These are phyloP conservation scores for Myotis findleyi DNA, from an alignment of 2,797 vertebrate species.

Conservation along the genomic window DNA sequence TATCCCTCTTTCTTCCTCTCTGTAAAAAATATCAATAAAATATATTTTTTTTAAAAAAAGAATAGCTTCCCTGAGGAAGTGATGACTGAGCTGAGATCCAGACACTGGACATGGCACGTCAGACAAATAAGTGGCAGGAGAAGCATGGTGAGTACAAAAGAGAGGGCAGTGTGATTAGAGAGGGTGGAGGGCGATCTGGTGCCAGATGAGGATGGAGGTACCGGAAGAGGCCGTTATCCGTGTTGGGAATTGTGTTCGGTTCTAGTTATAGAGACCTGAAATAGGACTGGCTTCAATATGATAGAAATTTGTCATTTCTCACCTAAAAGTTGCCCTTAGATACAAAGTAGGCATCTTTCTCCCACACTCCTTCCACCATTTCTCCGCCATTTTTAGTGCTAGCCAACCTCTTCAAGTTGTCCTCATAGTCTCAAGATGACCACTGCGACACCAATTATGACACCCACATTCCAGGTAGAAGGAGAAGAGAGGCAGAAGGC, in stretches of 20 bases:
- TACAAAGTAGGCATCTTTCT: background rate
- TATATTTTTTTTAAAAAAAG: no score
- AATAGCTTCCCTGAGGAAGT: background rate
- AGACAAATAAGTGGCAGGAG: background rate
- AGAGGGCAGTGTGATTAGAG: background rate
- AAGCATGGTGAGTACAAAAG: background rate
- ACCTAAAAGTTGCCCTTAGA: background rate
- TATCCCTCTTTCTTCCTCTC: no score
- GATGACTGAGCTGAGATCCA: background rate
- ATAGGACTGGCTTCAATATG: background rate
- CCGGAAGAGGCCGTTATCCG: background rate
- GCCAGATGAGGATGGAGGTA: background rate
- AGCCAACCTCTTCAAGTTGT: background rate
- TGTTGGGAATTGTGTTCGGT: background rate
- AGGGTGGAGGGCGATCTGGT: background rate
- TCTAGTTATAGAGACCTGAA: background rate
- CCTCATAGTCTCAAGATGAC: background rate
- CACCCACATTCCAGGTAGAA: background rate
- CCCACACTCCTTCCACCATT: background rate
- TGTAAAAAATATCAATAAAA: no score
- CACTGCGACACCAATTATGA: background rate
- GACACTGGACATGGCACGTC: background rate
- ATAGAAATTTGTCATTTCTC: background rate
- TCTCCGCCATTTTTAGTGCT: background rate
- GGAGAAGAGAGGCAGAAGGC: background rate